These are phyloP conservation scores for Calonectris borealis DNA, from an alignment of 2,113 vertebrate species.

Conservation along the genomic window DNA sequence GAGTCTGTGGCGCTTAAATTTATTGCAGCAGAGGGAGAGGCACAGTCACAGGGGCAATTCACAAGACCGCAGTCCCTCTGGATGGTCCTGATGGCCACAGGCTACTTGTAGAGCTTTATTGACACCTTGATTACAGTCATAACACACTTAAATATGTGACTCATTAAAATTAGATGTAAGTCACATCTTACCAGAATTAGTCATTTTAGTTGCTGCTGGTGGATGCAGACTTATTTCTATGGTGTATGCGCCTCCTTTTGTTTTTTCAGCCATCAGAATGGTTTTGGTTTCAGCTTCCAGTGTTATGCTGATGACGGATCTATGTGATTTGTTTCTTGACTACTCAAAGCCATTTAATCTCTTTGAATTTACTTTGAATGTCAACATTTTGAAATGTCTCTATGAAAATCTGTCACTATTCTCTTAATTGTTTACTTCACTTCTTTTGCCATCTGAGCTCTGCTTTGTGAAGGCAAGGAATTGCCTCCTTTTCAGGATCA, in stretches of 20 bases:
- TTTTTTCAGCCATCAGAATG: background rate
- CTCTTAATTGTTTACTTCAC: background rate
- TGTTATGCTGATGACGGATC: constrained; percentile 7
- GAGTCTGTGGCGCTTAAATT: background rate
- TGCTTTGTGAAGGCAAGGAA: background rate
- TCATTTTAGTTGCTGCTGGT: background rate
- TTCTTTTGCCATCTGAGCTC: background rate
- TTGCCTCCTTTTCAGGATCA: background rate
- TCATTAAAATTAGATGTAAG: background rate
- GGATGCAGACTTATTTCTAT: background rate
- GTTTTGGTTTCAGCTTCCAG: constrained; percentile 12
- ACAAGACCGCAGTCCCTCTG: background rate
- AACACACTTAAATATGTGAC: background rate
- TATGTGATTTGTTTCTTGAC: constrained; percentile 9
- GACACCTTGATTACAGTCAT: background rate
- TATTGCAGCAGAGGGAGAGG: background rate
- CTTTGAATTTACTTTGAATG: constrained; percentile 21
- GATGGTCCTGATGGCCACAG: background rate
- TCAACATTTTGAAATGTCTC: constrained; percentile 49
- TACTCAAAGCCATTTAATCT: constrained; percentile 43
- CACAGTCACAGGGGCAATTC: background rate
- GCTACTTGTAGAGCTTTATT: background rate
- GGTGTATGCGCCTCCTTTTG: background rate
- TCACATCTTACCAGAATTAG: background rate
- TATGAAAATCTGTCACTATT: constrained; percentile 17